Base-by-base conservation (phyloP, 2,888 invertebrate species). In the Allophyes oxyacanthae region DNA sequence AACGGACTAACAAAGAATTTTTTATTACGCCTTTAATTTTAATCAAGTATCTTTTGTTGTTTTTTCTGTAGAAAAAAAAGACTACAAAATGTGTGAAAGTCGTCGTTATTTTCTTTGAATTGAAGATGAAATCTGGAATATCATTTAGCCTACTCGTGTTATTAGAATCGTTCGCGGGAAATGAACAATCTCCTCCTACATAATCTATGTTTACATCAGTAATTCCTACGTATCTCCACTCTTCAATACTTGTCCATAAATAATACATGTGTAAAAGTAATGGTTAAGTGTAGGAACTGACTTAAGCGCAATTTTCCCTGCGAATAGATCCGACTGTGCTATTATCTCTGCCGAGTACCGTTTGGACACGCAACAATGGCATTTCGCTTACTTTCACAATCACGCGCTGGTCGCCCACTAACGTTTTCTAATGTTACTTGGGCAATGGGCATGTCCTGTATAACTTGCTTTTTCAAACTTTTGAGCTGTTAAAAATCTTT, bases 301-400 rank as follows among this genome's bases (percentile, higher is more conserved):
- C 43, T 56, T 43, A 67, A 71, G 52, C 36, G 60, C 69, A 69
- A 69, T 75, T 69, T 72, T 64, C 59, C 45, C 50, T 32, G 38
- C 32, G 40, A 62, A 48, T 68, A 73, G 57, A 58, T 44, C 36
- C 28, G 25, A 6, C 41, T 48, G 32, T 64, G 56, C 48, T 32
- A 75, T 72, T 70, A 72, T 55, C 44, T 72, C 41, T 50, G 49
- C 56, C 44, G 46, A 46, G 56, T 42, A 44, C 44, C 57, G 52
- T 65, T 80, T 70, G 74, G 82, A 69, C 83, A 86, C 86, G 89
- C 88, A 80, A 86, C 88, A 85, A 84, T 86, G 82, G 70, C 78
- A 82, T 75, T 79, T 53, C 14, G 54, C 54, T 89, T 83, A 91
- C 92, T 92, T 92, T 92, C 92, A 89, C 92, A 87, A 87, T 81